Percentiles rank a stretch among this genome's conserved stretches.
Evolutionary conservation across 2,113 vertebrate genomes (phyloP).

Genomic region (Lucifuga dentata): DNA sequence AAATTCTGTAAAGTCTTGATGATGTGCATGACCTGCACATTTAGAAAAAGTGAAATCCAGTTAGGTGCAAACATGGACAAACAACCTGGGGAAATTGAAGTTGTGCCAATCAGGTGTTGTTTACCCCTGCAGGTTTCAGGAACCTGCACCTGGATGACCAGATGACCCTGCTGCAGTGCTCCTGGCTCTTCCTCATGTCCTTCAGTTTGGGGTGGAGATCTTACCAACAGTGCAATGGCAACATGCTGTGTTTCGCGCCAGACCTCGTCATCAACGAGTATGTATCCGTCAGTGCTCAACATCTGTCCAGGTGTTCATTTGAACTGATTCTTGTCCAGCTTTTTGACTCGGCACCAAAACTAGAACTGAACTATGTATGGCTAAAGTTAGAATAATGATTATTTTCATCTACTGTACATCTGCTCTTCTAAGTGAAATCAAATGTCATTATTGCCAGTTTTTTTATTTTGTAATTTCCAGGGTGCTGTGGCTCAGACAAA

Average conservation of each 20-base stretch:
- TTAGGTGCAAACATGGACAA: too few relatives aligned
- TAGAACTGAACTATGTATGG: too few relatives aligned
- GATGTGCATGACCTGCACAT: neutral
- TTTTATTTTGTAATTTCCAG: too few relatives aligned
- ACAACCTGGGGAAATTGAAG: too few relatives aligned
- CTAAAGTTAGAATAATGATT: too few relatives aligned
- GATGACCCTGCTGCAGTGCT: slow-evolving; percentile 98
- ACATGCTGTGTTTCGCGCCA: slow-evolving; percentile 94
- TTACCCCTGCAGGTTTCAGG: slow-evolving; percentile 87
- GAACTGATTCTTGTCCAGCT: too few relatives aligned
- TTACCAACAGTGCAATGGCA: slow-evolving; percentile 91
- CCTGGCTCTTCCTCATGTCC: slow-evolving; percentile 99
- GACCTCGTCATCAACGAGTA: slow-evolving; percentile 99
- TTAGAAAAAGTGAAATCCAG: neutral
- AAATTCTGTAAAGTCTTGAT: too few relatives aligned
- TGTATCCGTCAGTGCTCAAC: slow-evolving; percentile 67
- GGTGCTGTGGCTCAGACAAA: too few relatives aligned
- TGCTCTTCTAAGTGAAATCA: neutral
- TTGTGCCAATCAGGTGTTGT: too few relatives aligned
- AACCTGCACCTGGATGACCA: slow-evolving; percentile 98
- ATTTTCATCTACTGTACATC: too few relatives aligned
- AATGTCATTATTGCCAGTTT: neutral
- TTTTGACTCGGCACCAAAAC: too few relatives aligned
- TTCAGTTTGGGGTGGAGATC: slow-evolving; percentile 97
- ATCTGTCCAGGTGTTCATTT: too few relatives aligned